Percentiles rank a stretch among this genome's conserved stretches.
These are phyloP conservation scores for Lagothrix lagotricha DNA, from an alignment of 2,797 vertebrate species.

Conservation along the genomic window DNA sequence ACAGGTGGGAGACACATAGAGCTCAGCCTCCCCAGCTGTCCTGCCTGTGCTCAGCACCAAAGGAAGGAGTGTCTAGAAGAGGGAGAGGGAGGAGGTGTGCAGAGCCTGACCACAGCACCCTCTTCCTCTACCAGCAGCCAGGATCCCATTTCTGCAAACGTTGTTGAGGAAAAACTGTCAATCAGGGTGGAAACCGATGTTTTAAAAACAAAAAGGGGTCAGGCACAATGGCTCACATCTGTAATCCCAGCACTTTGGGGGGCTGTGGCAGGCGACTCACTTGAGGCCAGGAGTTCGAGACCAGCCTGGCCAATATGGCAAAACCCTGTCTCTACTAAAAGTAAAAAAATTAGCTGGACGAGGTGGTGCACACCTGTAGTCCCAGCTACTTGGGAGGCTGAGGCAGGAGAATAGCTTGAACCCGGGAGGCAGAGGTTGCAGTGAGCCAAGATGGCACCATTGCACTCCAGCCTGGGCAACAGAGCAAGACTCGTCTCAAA, in stretches of 20 bases:
- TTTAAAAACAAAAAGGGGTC: neutral
- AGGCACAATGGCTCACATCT: neutral
- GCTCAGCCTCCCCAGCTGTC: neutral
- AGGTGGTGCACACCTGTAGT: neutral
- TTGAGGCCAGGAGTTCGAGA: neutral
- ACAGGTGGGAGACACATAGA: neutral
- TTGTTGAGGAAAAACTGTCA: neutral
- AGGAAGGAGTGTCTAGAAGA: rapidly evolving
- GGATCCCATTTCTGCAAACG: neutral
- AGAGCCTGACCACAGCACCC: neutral
- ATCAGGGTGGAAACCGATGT: neutral
- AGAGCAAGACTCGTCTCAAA: neutral
- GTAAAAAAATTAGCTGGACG: neutral
- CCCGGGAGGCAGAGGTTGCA: neutral
- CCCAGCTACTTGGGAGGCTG: neutral
- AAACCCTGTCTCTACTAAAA: neutral
- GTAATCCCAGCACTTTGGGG: neutral
- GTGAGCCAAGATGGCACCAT: neutral
- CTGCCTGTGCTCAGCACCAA: neutral
- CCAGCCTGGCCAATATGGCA: neutral
- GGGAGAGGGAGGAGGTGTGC: neutral
- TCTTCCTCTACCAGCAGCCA: neutral
- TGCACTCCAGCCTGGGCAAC: neutral
- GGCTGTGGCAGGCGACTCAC: neutral
- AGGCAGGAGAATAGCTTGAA: neutral